phyloP scores from a whole-genome alignment of 1,140 invertebrate species.

The Trachymyrmex cornetzi region DNA sequence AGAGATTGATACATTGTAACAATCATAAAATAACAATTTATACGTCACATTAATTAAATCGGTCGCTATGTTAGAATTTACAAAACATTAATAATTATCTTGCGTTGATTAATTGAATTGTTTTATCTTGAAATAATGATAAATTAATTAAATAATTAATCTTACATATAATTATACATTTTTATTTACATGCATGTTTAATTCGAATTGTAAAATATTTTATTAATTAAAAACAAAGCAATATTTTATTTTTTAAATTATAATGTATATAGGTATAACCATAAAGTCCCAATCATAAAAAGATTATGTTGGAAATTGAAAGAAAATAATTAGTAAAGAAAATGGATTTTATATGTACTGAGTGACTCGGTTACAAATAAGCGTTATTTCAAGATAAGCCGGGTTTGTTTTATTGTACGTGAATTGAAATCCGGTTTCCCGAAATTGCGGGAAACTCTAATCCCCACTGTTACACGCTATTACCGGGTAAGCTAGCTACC shows the following conservation, averaged over 20 bases:
- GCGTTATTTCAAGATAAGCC: constrained; percentile 58
- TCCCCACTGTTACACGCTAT: constrained; percentile 72
- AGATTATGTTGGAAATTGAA: neutral
- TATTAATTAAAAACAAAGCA: neutral
- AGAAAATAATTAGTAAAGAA: neutral
- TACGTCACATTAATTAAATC: neutral
- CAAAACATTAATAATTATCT: constrained; percentile 12
- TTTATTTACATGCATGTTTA: neutral
- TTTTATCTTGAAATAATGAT: no score
- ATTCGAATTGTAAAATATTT: constrained; percentile 17
- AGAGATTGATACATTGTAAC: neutral
- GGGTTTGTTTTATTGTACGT: constrained; percentile 62
- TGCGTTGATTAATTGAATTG: constrained; percentile 31
- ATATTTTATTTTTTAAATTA: neutral
- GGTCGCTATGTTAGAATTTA: neutral
- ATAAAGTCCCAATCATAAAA: neutral
- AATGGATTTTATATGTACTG: neutral
- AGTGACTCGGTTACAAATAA: constrained; percentile 32
- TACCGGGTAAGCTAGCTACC: constrained; percentile 69
- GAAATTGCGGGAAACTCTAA: constrained; percentile 64
- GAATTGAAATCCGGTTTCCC: constrained; percentile 56
- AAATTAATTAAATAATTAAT: neutral
- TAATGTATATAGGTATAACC: neutral
- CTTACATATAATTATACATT: constrained; percentile 11
- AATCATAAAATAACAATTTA: constrained; percentile 8